Evolutionary conservation across 2,113 vertebrate species (phyloP).

Genomic region (Reinhardtius hippoglossoides): DNA sequence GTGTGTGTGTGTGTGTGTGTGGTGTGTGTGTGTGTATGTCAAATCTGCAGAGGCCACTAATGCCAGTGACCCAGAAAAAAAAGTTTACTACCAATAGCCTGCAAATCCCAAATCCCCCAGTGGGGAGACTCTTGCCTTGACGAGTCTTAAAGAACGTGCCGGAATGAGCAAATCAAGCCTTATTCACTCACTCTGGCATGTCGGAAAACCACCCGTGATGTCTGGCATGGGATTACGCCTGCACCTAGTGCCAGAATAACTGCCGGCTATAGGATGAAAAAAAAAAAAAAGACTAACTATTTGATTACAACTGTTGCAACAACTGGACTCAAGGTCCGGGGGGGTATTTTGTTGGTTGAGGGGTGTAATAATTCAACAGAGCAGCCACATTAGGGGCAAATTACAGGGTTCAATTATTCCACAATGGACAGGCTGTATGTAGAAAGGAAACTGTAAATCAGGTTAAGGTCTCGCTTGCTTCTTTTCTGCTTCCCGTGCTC

Average conservation of each 20-base stretch:
- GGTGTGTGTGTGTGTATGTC: conserved; percentile 16
- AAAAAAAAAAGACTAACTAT: conserved; percentile 27
- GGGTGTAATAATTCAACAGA: conserved; percentile 42
- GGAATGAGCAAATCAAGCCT: conserved; percentile 65
- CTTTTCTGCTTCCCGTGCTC: not conserved
- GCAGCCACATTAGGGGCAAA: conserved; percentile 50
- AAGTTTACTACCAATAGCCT: conserved; percentile 52
- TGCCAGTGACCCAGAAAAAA: conserved; percentile 36
- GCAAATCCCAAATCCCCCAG: conserved; percentile 47
- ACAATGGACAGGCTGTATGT: conserved; percentile 6
- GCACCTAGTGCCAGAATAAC: conserved; percentile 61
- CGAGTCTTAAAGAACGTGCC: conserved; percentile 59
- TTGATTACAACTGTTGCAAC: conserved; percentile 64
- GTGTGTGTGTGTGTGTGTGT: conserved; percentile 35
- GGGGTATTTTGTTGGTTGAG: conserved; percentile 38
- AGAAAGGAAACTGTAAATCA: conserved; percentile 15
- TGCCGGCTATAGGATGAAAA: conserved; percentile 58
- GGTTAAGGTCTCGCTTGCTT: not conserved
- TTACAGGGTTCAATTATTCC: conserved; percentile 51
- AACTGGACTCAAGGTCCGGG: conserved; percentile 47
- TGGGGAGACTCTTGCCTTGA: conserved; percentile 25
- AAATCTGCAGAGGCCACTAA: conserved; percentile 26
- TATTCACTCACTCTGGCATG: conserved; percentile 54
- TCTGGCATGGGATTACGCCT: conserved; percentile 55
- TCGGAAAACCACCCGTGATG: conserved; percentile 70